A percentile compares a stretch with the other conserved stretches of the same genome.
phyloP scores from a whole-genome alignment of 1,140 invertebrate species.

The Plutomurus gul region DNA sequence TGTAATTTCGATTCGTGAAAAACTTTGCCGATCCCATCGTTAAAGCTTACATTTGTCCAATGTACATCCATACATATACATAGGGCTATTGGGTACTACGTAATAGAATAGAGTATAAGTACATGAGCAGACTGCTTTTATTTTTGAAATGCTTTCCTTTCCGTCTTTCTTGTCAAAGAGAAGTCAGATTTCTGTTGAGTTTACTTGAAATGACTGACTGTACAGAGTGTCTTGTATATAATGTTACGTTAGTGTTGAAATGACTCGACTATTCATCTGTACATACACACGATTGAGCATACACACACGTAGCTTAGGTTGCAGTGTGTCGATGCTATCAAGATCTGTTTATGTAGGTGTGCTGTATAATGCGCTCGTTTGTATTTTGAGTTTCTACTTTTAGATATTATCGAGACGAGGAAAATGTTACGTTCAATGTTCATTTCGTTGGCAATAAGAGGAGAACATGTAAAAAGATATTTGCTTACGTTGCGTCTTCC shows the following conservation, averaged over 20 bases:
- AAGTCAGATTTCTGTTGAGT: background rate
- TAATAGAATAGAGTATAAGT: too few relatives aligned
- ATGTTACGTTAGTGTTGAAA: constrained; percentile 23
- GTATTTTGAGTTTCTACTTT: constrained; percentile 27
- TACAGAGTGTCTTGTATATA: background rate
- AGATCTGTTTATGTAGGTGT: constrained; percentile 24
- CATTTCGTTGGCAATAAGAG: background rate
- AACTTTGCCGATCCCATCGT: too few relatives aligned
- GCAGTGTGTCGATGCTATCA: constrained; percentile 24
- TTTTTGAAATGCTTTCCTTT: too few relatives aligned
- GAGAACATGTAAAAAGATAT: constrained; percentile 23
- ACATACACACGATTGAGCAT: too few relatives aligned
- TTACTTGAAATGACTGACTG: background rate
- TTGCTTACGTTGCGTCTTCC: constrained; percentile 50
- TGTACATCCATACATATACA: background rate
- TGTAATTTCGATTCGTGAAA: too few relatives aligned
- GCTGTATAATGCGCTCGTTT: constrained; percentile 23
- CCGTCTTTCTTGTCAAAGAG: too few relatives aligned
- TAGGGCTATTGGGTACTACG: background rate
- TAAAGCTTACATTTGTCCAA: background rate
- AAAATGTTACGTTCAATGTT: constrained; percentile 16
- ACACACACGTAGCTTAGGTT: too few relatives aligned
- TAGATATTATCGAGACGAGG: constrained; percentile 26
- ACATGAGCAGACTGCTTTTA: too few relatives aligned
- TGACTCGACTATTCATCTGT: too few relatives aligned